Conservation (phyloP, 2,888 invertebrate species). For the Drosophila paucipuncta region DNA sequence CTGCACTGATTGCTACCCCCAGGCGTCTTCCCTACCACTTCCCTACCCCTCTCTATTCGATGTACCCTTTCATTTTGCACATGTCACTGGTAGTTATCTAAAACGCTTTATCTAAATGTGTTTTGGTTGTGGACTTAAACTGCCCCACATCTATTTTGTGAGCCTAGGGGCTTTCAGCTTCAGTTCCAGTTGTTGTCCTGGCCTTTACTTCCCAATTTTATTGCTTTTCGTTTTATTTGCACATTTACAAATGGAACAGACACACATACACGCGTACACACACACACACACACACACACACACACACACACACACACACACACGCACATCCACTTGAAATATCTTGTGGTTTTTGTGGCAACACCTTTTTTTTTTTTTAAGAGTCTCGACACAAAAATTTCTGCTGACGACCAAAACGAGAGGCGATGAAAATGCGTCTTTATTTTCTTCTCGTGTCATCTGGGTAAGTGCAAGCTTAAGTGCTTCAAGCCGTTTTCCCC, state of each 20-base stretch:
- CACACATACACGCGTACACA: slow-evolving; percentile 28
- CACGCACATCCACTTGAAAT: slow-evolving; percentile 7
- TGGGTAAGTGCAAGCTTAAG: slow-evolving; percentile 70
- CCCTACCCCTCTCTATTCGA: too few relatives aligned
- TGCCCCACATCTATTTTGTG: slow-evolving; percentile 29
- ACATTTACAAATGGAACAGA: slow-evolving; percentile 74
- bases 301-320: background rate
- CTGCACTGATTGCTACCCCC: slow-evolving; percentile 71
- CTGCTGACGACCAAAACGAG: slow-evolving; percentile 26
- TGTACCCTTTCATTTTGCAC: slow-evolving; percentile 6
- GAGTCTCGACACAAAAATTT: slow-evolving; percentile 29
- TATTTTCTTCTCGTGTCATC: slow-evolving; percentile 42
- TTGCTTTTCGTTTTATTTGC: slow-evolving; percentile 77
- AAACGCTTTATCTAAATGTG: slow-evolving; percentile 79
- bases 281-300: slow-evolving; percentile 7
- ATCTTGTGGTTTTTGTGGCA: slow-evolving; percentile 52
- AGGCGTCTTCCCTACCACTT: slow-evolving; percentile 9
- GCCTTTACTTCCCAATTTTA: slow-evolving; percentile 55
- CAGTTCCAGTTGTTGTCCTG: slow-evolving; percentile 4
- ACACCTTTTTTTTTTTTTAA: slow-evolving; percentile 65
- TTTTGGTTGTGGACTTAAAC: slow-evolving; percentile 41
- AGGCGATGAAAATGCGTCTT: slow-evolving; percentile 40
- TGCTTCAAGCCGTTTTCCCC: slow-evolving; percentile 12
- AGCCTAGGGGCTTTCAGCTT: slow-evolving; percentile 24
- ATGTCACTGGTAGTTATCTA: slow-evolving; percentile 70